Evolutionary conservation across 1,140 invertebrate genomes (phyloP).

Genomic region (Drosophila simulans): DNA sequence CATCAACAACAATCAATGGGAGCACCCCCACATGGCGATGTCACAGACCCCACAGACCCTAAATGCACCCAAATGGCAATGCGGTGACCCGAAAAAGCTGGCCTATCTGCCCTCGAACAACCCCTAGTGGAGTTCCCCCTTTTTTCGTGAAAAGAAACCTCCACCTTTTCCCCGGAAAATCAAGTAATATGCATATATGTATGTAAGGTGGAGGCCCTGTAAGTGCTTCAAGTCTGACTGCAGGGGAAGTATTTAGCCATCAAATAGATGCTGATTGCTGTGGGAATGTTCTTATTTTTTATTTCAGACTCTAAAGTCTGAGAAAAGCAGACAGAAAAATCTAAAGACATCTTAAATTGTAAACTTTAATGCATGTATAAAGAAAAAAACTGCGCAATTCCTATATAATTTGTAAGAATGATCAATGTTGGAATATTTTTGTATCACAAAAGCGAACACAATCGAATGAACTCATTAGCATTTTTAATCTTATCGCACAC

Average conservation of each 20-base stretch:
- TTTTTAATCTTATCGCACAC: no score
- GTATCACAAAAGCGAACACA: no score
- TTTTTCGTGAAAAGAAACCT: background rate
- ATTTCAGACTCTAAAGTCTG: no score
- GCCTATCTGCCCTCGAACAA: slow-evolving; percentile 11
- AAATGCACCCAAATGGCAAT: slow-evolving; percentile 11
- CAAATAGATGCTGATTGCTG: slow-evolving; percentile 63
- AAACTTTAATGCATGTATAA: no score
- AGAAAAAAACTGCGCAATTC: no score
- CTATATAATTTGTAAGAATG: no score
- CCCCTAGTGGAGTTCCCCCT: background rate
- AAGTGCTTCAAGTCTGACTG: slow-evolving; percentile 17
- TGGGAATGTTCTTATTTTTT: background rate
- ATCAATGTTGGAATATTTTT: no score
- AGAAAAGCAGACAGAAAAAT: background rate
- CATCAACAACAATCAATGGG: background rate
- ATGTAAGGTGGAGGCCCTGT: background rate
- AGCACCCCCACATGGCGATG: slow-evolving; percentile 57
- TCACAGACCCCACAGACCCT: slow-evolving; percentile 38
- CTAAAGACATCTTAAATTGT: background rate
- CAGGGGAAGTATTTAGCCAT: slow-evolving; percentile 56
- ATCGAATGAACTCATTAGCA: no score
- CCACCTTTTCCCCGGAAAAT: background rate
- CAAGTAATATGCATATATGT: background rate
- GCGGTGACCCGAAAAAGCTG: slow-evolving; percentile 30